Percentiles rank a stretch among this genome's conserved stretches.
phyloP scores from a whole-genome alignment of 2,888 invertebrate species.

The Lasioglossum calceatum region DNA sequence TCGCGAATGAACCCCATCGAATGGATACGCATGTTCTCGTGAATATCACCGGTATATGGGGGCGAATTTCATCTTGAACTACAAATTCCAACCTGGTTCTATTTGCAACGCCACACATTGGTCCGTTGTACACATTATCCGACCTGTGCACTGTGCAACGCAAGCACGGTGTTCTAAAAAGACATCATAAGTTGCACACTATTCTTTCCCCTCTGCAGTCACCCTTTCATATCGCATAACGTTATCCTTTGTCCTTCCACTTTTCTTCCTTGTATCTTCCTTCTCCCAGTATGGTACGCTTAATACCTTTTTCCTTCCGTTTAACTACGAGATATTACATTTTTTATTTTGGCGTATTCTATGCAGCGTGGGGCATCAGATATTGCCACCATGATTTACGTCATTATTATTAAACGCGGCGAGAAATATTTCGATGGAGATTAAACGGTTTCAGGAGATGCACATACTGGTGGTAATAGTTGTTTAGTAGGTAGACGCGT shows the following conservation, averaged over 20 bases:
- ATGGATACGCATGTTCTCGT: conserved; percentile 33
- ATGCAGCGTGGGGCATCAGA: too few relatives aligned
- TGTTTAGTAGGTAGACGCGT: too few relatives aligned
- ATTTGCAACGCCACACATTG: conserved; percentile 41
- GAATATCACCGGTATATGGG: conserved; percentile 27
- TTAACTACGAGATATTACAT: background rate
- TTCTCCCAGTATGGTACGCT: background rate
- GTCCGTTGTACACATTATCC: conserved; percentile 33
- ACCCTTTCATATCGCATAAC: background rate
- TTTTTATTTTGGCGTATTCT: background rate
- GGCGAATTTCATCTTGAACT: conserved; percentile 57
- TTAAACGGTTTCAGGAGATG: too few relatives aligned
- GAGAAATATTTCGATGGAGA: too few relatives aligned
- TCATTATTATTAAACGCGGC: too few relatives aligned
- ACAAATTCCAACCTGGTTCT: conserved; percentile 58
- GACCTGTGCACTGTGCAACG: background rate
- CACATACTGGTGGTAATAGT: too few relatives aligned
- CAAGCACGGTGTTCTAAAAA: conserved; percentile 12
- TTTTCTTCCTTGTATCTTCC: background rate
- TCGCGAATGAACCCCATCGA: conserved; percentile 55
- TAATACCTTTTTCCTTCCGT: background rate
- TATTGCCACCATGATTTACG: too few relatives aligned
- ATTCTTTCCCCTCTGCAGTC: conserved; percentile 2
- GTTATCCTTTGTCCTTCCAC: conserved; percentile 18
- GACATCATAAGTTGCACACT: conserved; percentile 32